Evolutionary conservation across 2,888 invertebrate genomes (phyloP), one percentile per base, ranked within the genome.

Genomic region (Mesorhabditis spiculigera): DNA sequence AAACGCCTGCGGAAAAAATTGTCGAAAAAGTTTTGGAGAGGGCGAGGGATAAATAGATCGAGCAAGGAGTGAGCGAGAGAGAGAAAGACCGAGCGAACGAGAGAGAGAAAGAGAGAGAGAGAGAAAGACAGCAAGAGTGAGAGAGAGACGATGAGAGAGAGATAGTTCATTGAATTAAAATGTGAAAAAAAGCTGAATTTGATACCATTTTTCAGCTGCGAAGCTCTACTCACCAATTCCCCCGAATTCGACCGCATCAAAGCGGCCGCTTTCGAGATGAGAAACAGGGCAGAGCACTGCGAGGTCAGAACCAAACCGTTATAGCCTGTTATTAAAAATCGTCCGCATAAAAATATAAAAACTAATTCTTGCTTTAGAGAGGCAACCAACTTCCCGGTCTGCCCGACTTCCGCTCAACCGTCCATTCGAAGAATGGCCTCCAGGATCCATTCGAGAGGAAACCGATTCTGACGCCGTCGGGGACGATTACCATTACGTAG

Each of bases 201-300:
- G 41, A 41, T 4, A 5, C 42, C 42, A 44, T 44, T 16, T 62
- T 75, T 63, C 68, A 78, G 78, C 75, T 78, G 78, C 63, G 70
- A 71, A 8, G 66, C 74, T 4, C 62, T 78, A 0, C 63, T 71
- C 8, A 71, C 73, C n/a, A 71, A 73, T 50, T 78, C 78, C 0
- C 72, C 71, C 1, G 68, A 72, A 28, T 74, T 75, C 42, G 73
- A 75, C 43, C 68, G 68, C 64, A 67, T 77, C 45, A 74, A 78
- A 63, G 69, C 72, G 4, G 72, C 70, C 0, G 50, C 74, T 44
- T 69, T 68, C 4, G 73, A 76, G 44, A 58, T 79, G 62, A 66
- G 69, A 65, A 74, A 76, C 64, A 70, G 79, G 41, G 79, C 79
- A 0, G 65, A 68, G 5, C 75, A 77, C 45, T 79, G 79, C 67